These are phyloP conservation scores for Mormyrus proboscirostris DNA, from an alignment of 2,797 vertebrate species.

Conservation along the genomic window DNA sequence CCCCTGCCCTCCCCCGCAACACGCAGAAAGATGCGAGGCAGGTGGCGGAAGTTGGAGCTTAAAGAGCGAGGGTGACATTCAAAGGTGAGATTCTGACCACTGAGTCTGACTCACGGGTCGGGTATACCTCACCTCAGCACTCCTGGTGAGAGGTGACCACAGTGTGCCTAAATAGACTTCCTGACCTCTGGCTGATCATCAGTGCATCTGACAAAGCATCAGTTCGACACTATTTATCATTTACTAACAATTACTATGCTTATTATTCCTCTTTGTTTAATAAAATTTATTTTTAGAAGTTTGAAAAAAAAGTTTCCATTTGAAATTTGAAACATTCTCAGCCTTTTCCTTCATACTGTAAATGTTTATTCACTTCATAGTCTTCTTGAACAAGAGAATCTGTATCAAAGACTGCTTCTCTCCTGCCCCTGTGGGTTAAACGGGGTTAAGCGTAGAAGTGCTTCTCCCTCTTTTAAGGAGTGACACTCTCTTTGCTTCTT, in stretches of 20 bases:
- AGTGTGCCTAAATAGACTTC: neutral
- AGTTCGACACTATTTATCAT: neutral
- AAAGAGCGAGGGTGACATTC: slow-evolving; percentile 28
- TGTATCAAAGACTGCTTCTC: neutral
- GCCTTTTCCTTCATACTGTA: neutral
- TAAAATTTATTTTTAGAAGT: neutral
- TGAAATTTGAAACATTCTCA: neutral
- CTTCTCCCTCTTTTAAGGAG: neutral
- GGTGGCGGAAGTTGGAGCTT: slow-evolving; percentile 21
- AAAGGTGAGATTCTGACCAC: slow-evolving; percentile 14
- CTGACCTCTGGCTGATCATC: neutral
- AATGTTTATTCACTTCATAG: neutral
- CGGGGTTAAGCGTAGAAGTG: neutral
- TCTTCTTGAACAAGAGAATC: neutral
- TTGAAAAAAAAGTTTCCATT: neutral
- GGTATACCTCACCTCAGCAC: neutral
- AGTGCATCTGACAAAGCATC: neutral
- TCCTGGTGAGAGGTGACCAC: neutral
- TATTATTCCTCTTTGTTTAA: neutral
- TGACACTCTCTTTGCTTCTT: neutral
- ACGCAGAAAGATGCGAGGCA: slow-evolving; percentile 4
- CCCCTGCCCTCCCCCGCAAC: slow-evolving; percentile 48
- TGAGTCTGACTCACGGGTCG: neutral
- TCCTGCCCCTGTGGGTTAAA: slow-evolving; percentile 31
- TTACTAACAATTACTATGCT: neutral